Evolutionary conservation across 1,140 invertebrate species (phyloP), one percentile per base, ranked within the genome.

Genomic region (Limonius californicus): DNA sequence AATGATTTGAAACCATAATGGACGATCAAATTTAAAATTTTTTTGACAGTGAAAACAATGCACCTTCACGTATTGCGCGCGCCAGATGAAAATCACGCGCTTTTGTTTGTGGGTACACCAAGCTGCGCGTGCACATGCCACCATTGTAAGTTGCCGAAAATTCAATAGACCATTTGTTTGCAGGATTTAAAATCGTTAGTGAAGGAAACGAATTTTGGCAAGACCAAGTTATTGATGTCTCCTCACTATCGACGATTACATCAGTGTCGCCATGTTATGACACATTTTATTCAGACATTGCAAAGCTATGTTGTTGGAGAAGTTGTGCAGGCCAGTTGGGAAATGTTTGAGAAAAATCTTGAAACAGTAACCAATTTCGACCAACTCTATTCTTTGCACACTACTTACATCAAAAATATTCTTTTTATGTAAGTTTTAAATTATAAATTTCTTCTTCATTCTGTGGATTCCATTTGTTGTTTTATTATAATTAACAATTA

Each of bases 261-360:
- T 67, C 74, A 86, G 20, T 85, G 83, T 62, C 79, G 89, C 1
- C 86, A 89, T 68, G 81, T 87, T 16, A 87, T 91, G 84, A 84
- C 84, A 42, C 87, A 89, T 53, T 84, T 90, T 67, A 82, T 89
- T 58, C 82, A 85, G 56, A 84, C 87, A 0, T 70, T 90, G 8
- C 86, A 89, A 66, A 88, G 85, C 73, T 89, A 90, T 71, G 78
- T 90, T 39, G 85, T 85, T 0, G 85, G 85, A 2, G 87, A 84
- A 53, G 88, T 88, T 4, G 77, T 90, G 2, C 82, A 87, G 39
- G 79, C 81, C 0, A 87, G 86, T 15, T 91, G 88, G 88, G 79
- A 80, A 1, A 80, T 84, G 43, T 88, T 90, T 56, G 84, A 88
- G 69, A 83, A 83, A 53, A 84, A 85, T 68, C 70, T 90, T 7